Base-by-base conservation (phyloP, 2,797 vertebrate genomes). In the Ptychobarbus kaznakovi region DNA sequence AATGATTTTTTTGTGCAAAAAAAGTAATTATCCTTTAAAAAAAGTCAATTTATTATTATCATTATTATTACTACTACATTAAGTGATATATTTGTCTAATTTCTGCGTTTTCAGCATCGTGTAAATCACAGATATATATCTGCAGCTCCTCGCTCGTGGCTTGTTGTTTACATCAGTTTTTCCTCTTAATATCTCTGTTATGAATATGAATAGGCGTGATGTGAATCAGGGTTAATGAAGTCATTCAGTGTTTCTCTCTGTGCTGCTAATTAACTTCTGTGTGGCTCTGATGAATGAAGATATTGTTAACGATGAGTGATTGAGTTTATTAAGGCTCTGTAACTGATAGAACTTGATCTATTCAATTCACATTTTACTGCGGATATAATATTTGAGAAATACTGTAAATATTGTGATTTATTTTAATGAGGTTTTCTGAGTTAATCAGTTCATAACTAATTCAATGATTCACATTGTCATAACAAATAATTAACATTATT, bases 191-290 rank as follows among this genome's bases (percentile, higher is more conserved):
- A 44, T 46, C 38, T 0, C 0, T 22, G 25, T 1, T 40, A 38
- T 38, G 35, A 5, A 25, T 3, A 9, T 78, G 56, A 80, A 8
- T 18, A 28, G 22, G 16, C 25, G 86, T 80, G 25, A 51, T 20
- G 44, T 2, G 72, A 18, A 20, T 73, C 70, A 18, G 7, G 16
- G 13, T 83, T 84, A 82, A 75, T 84, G 72, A 78, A 85, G 83
- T 89, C 38, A 38, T 11, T 66, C 51, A 63, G 46, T 79, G 80
- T 81, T 28, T 70, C 5, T 28, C 65, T 28, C 40, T 4, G 18
- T 42, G 80, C 85, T 85, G 74, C 51, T 84, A 74, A 89, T 90
- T 76, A 86, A 83, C 75, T 81, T 58, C 75, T 49, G 56, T 86
- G 72, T 42, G 79, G 56, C 73, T 83, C 68, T 82, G 70, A 51